These are phyloP conservation scores for Parotia lawesii DNA, from an alignment of 2,113 vertebrate species.

Conservation along the genomic window DNA sequence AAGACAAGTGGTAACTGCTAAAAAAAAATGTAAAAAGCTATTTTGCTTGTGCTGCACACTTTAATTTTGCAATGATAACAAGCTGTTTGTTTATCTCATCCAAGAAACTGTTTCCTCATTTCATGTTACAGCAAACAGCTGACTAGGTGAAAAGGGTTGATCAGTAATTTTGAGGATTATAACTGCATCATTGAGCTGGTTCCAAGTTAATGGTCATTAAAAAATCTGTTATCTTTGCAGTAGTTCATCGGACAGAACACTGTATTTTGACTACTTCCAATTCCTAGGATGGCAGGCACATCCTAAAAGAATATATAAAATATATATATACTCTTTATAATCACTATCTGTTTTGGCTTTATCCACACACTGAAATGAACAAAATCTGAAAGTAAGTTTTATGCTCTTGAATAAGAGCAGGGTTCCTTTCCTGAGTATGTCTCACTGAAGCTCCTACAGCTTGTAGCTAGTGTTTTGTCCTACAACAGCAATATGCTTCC, in stretches of 20 bases:
- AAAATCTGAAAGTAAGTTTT: neutral
- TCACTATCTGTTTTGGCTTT: neutral
- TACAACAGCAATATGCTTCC: neutral
- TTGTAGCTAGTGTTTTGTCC: neutral
- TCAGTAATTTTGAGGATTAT: conserved; percentile 10
- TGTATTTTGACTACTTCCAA: neutral
- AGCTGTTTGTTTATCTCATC: neutral
- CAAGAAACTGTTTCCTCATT: neutral
- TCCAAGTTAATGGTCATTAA: neutral
- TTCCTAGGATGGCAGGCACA: neutral
- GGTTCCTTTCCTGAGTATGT: neutral
- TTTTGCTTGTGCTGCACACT: neutral
- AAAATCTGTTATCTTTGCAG: neutral
- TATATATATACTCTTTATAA: neutral
- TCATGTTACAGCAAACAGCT: neutral
- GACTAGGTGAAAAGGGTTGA: neutral
- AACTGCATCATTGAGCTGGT: neutral
- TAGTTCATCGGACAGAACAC: neutral
- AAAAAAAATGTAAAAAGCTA: neutral
- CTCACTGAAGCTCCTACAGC: neutral
- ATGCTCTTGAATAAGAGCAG: neutral
- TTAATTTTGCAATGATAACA: neutral
- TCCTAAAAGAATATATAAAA: neutral
- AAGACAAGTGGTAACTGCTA: neutral
- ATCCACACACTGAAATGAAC: neutral